Evolutionary conservation across 2,113 vertebrate genomes (phyloP).

Genomic region (Lynx canadensis): DNA sequence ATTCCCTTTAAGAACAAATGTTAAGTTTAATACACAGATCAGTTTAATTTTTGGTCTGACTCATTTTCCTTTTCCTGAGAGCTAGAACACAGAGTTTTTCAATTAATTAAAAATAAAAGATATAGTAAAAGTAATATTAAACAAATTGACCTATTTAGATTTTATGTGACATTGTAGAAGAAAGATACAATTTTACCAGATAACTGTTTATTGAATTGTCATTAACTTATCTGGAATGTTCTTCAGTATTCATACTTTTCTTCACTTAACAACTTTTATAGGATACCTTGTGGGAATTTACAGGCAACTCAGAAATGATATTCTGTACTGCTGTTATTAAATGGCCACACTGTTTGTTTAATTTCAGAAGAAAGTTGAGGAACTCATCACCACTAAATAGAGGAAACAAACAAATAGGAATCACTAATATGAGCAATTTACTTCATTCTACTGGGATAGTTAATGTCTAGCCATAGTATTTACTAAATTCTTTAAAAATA

Average conservation of each 20-base stretch:
- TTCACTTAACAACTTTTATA: slow-evolving; percentile 51
- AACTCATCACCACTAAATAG: slow-evolving; percentile 92
- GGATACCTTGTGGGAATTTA: slow-evolving; percentile 91
- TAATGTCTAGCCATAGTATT: slow-evolving; percentile 16
- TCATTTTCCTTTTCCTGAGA: slow-evolving; percentile 38
- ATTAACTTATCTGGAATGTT: slow-evolving; percentile 40
- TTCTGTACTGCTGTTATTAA: slow-evolving; percentile 90
- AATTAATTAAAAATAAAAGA: not conserved
- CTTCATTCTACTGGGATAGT: slow-evolving; percentile 8
- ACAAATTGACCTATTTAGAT: not conserved
- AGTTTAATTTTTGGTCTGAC: slow-evolving; percentile 13
- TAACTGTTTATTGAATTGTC: slow-evolving; percentile 28
- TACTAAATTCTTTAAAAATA: slow-evolving; percentile 14
- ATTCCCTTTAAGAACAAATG: slow-evolving; percentile 57
- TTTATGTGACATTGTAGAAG: not conserved
- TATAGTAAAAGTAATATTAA: not conserved
- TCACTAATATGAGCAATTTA: slow-evolving; percentile 57
- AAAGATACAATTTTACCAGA: slow-evolving; percentile 1
- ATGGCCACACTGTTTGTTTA: slow-evolving; percentile 91
- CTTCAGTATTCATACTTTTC: slow-evolving; percentile 42
- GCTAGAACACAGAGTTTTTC: not conserved
- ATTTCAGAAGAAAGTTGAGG: slow-evolving; percentile 90
- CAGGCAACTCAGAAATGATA: slow-evolving; percentile 88
- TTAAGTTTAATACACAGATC: slow-evolving; percentile 35
- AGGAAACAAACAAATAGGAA: slow-evolving; percentile 27